phyloP scores from a whole-genome alignment of 2,113 vertebrate genomes.

The Rousettus leschenaultii region DNA sequence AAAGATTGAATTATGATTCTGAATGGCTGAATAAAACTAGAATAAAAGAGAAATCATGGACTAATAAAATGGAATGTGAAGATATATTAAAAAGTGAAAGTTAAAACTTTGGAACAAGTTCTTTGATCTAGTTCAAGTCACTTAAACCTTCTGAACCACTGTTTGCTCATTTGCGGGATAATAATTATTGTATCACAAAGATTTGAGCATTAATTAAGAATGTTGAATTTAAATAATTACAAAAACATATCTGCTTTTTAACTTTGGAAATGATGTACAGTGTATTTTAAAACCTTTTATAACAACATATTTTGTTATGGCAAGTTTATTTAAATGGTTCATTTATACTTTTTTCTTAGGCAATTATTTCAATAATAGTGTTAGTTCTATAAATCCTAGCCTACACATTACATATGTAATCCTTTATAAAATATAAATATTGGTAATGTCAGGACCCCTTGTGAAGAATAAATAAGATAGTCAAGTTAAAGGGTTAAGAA shows the following conservation, averaged over 20 bases:
- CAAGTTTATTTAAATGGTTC: neutral
- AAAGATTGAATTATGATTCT: neutral
- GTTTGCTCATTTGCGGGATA: neutral
- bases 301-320: neutral
- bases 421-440: neutral
- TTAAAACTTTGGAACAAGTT: neutral
- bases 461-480: neutral
- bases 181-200: neutral
- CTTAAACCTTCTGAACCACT: neutral
- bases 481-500: neutral
- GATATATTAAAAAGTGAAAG: neutral
- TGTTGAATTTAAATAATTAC: neutral
- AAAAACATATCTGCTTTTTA: neutral
- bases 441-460: neutral
- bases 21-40: neutral
- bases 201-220: neutral
- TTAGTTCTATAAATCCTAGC: neutral
- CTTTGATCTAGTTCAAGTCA: neutral
- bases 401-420: neutral
- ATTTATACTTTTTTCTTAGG: neutral
- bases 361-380: neutral
- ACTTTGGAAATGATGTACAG: neutral
- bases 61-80: neutral
- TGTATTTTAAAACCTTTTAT: neutral
- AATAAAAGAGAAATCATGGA: neutral